Percentiles rank a stretch among this genome's conserved stretches.
phyloP scores from a whole-genome alignment of 2,888 invertebrate species.

The Leucoma salicis region DNA sequence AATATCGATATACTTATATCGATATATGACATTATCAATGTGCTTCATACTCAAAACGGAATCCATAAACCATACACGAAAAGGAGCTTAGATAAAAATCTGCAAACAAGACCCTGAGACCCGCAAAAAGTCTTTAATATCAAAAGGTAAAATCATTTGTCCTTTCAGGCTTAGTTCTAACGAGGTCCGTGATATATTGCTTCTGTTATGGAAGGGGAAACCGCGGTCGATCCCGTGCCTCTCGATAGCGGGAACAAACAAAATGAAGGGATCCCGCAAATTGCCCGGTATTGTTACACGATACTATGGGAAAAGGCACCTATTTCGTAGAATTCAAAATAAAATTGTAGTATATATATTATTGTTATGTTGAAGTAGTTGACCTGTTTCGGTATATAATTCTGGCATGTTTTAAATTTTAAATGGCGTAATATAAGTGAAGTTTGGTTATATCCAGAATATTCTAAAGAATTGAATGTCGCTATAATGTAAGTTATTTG shows the following conservation, averaged over 20 bases:
- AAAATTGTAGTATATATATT: too few species aligned
- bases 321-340: neutral
- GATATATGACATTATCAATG: too few species aligned
- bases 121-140: constrained; percentile 9
- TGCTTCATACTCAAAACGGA: too few species aligned
- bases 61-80: neutral
- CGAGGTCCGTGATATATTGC: constrained; percentile 15
- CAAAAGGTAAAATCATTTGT: constrained; percentile 20
- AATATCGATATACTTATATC: neutral
- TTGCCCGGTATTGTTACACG: constrained; percentile 21
- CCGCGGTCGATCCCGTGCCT: constrained; percentile 6
- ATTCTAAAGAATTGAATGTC: too few species aligned
- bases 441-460: too few species aligned
- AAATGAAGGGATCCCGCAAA: constrained; percentile 24
- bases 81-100: constrained; percentile 2
- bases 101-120: neutral
- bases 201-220: constrained; percentile 2
- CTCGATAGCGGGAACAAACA: constrained; percentile 24
- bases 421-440: too few species aligned
- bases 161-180: constrained; percentile 15
- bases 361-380: too few species aligned
- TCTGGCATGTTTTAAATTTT: too few species aligned
- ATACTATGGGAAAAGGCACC: neutral
- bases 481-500: too few species aligned
- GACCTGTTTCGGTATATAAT: too few species aligned